A percentile compares a stretch with the other conserved stretches of the same genome.
These are phyloP conservation scores for Anorthoa munda DNA, from an alignment of 2,888 invertebrate genomes.

Conservation along the genomic window DNA sequence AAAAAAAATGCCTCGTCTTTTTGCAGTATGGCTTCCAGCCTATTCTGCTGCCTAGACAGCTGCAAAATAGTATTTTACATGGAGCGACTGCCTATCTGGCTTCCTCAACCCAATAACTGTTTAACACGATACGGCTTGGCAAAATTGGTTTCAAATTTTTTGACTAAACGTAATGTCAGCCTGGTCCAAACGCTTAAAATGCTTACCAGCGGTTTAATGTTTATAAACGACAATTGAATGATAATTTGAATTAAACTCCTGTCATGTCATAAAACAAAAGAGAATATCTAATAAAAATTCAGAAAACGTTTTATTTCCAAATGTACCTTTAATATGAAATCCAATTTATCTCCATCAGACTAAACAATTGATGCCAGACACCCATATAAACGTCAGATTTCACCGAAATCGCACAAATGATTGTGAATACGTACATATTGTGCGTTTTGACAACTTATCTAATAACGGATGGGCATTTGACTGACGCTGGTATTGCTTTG, in stretches of 20 bases:
- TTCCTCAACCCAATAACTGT: too few relatives aligned
- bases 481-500: constrained; percentile 27
- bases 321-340: constrained; percentile 7
- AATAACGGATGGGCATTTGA: constrained; percentile 36
- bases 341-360: constrained; percentile 29
- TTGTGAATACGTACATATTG: constrained; percentile 19
- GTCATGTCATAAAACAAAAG: background rate
- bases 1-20: too few relatives aligned
- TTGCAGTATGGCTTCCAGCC: too few relatives aligned
- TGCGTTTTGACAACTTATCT: constrained; percentile 43
- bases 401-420: constrained; percentile 14
- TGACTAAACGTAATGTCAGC: too few relatives aligned
- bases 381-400: constrained; percentile 34
- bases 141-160: too few relatives aligned
- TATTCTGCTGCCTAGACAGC: too few relatives aligned
- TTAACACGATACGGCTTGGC: too few relatives aligned
- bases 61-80: too few relatives aligned
- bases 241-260: background rate
- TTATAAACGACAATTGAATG: background rate
- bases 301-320: constrained; percentile 3
- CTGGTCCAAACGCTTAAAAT: too few relatives aligned
- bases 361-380: constrained; percentile 18
- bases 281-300: background rate
- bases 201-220: too few relatives aligned
- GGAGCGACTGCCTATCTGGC: too few relatives aligned